Conservation (phyloP, 1,140 invertebrate species). For the Thalassaphorura encarpata region DNA sequence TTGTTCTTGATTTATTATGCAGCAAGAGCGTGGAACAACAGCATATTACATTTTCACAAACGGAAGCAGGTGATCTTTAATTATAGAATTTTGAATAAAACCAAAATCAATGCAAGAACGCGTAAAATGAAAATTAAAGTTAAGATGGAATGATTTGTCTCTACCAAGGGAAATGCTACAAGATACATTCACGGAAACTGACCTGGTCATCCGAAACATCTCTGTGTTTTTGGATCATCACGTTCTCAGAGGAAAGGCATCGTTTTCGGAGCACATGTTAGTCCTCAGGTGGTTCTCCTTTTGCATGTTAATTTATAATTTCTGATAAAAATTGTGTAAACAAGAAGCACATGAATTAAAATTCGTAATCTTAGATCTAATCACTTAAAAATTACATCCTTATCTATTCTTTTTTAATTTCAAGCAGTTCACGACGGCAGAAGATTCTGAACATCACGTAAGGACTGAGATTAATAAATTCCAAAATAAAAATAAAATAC, state of each 20-base stretch:
- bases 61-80: constrained; percentile 16
- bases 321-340: too few species aligned
- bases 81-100: too few species aligned
- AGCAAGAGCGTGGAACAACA: constrained; percentile 36
- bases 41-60: constrained; percentile 34
- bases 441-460: constrained; percentile 32
- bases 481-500: neutral
- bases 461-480: too few species aligned
- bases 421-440: constrained; percentile 21
- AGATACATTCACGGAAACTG: constrained; percentile 4
- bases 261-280: constrained; percentile 2
- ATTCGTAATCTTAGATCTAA: too few species aligned
- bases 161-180: constrained; percentile 1
- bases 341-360: too few species aligned
- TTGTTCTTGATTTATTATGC: too few species aligned
- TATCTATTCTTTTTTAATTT: too few species aligned
- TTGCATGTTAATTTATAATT: too few species aligned
- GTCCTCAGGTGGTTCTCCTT: constrained; percentile 1
- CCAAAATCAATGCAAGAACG: too few species aligned
- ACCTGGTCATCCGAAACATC: neutral
- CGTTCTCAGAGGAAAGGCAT: constrained; percentile 1
- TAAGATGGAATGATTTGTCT: neutral
- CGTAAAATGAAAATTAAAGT: neutral
- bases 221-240: neutral
- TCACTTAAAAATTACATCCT: too few species aligned